Conservation (phyloP, 2,797 vertebrate species). For the Pristis pectinata region DNA sequence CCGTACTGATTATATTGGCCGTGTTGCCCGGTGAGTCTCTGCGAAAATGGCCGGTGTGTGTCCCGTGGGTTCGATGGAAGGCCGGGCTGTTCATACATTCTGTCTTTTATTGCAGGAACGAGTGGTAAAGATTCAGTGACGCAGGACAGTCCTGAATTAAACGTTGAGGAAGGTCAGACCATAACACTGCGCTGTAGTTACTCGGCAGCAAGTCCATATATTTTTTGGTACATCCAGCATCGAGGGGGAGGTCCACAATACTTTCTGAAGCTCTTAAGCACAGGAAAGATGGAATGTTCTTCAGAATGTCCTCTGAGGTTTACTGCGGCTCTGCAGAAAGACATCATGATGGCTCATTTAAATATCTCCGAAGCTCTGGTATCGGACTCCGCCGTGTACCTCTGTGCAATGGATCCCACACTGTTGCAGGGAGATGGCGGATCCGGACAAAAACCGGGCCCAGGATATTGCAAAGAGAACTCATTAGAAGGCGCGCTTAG, state of each 20-base stretch:
- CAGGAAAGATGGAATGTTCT: background rate
- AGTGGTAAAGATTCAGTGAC: too few relatives aligned
- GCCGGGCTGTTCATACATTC: too few relatives aligned
- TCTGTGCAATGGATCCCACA: background rate
- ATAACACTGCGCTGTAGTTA: background rate
- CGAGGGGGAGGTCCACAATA: background rate
- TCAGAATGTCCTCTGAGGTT: background rate
- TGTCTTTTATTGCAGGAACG: too few relatives aligned
- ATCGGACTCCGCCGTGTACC: background rate
- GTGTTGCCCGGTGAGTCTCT: too few relatives aligned
- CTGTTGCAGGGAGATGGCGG: background rate
- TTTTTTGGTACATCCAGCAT: background rate
- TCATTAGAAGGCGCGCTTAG: too few relatives aligned
- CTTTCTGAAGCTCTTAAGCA: background rate
- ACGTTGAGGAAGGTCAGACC: background rate
- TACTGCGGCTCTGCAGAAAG: background rate
- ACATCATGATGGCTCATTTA: background rate
- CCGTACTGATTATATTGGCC: too few relatives aligned
- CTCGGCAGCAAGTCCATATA: accelerated
- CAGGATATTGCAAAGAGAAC: too few relatives aligned
- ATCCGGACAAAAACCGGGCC: background rate
- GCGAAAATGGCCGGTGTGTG: too few relatives aligned
- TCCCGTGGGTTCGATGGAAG: too few relatives aligned
- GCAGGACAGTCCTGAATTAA: background rate
- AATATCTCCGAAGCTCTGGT: background rate